Conservation (phyloP, 2,888 invertebrate species). For the Cheilosia vulpina region DNA sequence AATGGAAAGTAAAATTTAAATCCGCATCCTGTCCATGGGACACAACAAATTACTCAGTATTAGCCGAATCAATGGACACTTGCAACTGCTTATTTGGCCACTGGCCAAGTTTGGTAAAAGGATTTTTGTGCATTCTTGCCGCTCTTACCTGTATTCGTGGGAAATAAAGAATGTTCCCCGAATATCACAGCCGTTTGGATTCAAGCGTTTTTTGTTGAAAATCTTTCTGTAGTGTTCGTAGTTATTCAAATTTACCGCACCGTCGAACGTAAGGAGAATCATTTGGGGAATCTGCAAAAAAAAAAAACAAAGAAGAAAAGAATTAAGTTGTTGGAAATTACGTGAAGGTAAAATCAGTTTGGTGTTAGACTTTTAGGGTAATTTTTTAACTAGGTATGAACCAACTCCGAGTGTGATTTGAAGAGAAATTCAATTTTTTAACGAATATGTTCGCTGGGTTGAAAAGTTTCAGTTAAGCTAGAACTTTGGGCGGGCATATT, state of each 20-base stretch:
- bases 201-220: slow-evolving; percentile 90
- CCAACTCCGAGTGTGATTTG: too few species aligned
- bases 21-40: slow-evolving; percentile 35
- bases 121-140: slow-evolving; percentile 73
- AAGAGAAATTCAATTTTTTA: too few species aligned
- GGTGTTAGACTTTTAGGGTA: not conserved
- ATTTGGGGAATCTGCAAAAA: slow-evolving; percentile 94
- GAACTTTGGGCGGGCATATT: too few species aligned
- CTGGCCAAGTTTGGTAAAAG: slow-evolving; percentile 40
- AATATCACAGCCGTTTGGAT: slow-evolving; percentile 95
- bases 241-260: slow-evolving; percentile 96
- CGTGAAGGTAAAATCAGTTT: slow-evolving; percentile 13
- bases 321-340: not conserved
- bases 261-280: slow-evolving; percentile 96
- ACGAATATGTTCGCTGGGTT: too few species aligned
- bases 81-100: slow-evolving; percentile 46
- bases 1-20: not conserved
- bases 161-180: slow-evolving; percentile 97
- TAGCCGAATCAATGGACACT: slow-evolving; percentile 28
- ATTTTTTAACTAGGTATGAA: too few species aligned
- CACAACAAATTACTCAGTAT: slow-evolving; percentile 59
- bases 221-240: slow-evolving; percentile 94
- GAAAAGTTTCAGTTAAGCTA: too few species aligned
- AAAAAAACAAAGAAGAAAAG: not conserved
- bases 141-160: slow-evolving; percentile 89